Percentiles rank a stretch among this genome's conserved stretches.
Conservation (phyloP, 2,888 invertebrate genomes). For the Leuctra nigra region DNA sequence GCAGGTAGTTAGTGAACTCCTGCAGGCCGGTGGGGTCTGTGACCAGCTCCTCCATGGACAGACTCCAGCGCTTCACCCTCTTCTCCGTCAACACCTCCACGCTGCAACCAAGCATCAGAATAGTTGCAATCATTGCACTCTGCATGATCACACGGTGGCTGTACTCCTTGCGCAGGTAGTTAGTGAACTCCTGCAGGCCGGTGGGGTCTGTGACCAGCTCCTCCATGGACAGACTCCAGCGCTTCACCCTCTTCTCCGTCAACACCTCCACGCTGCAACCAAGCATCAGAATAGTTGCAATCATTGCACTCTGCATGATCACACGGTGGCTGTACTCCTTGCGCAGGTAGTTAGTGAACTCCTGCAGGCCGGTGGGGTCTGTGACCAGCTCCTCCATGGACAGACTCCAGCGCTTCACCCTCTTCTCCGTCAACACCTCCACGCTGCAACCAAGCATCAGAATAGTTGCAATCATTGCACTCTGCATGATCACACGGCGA, state of each 20-base stretch:
- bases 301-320: too few relatives aligned
- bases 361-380: slow-evolving; percentile 78
- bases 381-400: slow-evolving; percentile 90
- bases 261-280: slow-evolving; percentile 80
- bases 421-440: slow-evolving; percentile 88
- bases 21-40: slow-evolving; percentile 77
- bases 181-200: slow-evolving; percentile 83
- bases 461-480: too few relatives aligned
- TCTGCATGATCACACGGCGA: too few relatives aligned
- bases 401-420: slow-evolving; percentile 91
- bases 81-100: slow-evolving; percentile 93
- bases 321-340: slow-evolving; percentile 97
- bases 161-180: slow-evolving; percentile 93
- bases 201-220: slow-evolving; percentile 88
- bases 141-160: too few relatives aligned
- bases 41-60: slow-evolving; percentile 91
- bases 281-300: too few relatives aligned
- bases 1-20: slow-evolving; percentile 90
- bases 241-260: slow-evolving; percentile 87
- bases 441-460: slow-evolving; percentile 72
- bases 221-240: slow-evolving; percentile 93
- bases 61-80: slow-evolving; percentile 88
- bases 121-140: too few relatives aligned
- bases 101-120: too few relatives aligned
- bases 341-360: slow-evolving; percentile 90